Percentiles rank a stretch among this genome's conserved stretches.
Conservation (phyloP, 30 jellyfish, hydroid and myxozoan species). For the Sanderia malayensis region DNA sequence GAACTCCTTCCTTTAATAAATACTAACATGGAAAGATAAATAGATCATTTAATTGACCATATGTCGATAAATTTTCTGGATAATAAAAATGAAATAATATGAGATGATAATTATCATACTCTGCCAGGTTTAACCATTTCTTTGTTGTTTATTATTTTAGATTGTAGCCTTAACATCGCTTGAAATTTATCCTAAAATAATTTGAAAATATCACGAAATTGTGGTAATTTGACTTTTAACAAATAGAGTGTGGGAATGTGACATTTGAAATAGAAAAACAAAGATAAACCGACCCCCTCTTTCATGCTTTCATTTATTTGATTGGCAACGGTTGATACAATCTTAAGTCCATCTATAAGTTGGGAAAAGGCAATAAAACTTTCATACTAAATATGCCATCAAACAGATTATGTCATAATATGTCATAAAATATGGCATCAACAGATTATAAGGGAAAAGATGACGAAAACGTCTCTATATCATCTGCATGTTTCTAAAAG, state of each 20-base stretch:
- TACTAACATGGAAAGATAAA: conserved; percentile 60
- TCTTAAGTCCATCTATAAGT: conserved; percentile 72
- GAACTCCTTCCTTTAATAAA: conserved; percentile 84
- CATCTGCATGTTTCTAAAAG: too few relatives aligned
- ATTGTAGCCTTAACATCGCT: conserved; percentile 86
- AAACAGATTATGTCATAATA: too few relatives aligned
- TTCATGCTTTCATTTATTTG: conserved; percentile 97
- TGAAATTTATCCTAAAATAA: conserved; percentile 86
- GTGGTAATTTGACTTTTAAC: neutral
- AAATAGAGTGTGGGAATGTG: neutral
- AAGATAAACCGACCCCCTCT: conserved; percentile 80
- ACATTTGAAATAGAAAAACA: neutral
- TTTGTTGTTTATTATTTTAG: conserved; percentile 73
- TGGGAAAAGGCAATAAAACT: neutral
- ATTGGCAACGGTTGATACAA: conserved; percentile 87
- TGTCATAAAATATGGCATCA: too few relatives aligned
- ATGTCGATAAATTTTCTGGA: too few relatives aligned
- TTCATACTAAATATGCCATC: too few relatives aligned
- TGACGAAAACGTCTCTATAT: too few relatives aligned
- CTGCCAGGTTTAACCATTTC: conserved; percentile 97
- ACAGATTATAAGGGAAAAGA: too few relatives aligned
- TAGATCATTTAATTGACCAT: too few relatives aligned
- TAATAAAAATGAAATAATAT: neutral
- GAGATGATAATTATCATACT: conserved; percentile 42
- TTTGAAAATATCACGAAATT: neutral